phyloP scores from a whole-genome alignment of 2,113 vertebrate genomes.

The Tyrannus savana region DNA sequence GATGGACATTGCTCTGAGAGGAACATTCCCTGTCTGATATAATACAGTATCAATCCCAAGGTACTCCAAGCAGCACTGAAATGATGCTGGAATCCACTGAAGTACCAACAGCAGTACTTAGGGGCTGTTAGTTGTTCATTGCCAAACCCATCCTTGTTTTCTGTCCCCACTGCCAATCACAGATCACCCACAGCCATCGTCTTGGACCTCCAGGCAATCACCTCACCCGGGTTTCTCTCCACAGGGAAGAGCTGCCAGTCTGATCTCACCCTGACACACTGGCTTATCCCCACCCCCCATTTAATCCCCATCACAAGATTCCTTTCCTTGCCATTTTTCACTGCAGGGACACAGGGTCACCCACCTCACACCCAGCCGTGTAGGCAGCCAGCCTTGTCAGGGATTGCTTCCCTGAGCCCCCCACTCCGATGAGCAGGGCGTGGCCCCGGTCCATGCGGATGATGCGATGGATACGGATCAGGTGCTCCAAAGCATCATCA shows the following conservation, averaged over 20 bases:
- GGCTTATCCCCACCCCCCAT: accelerated
- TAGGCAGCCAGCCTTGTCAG: constrained; percentile 89
- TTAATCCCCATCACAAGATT: neutral
- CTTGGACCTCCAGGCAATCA: neutral
- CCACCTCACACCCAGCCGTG: constrained; percentile 89
- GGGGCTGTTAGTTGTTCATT: neutral
- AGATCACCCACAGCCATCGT: neutral
- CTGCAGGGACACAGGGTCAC: neutral
- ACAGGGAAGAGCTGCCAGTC: neutral
- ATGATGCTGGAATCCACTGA: neutral
- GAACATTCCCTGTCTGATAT: neutral
- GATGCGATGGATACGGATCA: constrained; percentile 88
- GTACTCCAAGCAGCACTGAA: neutral
- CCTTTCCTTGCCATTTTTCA: neutral
- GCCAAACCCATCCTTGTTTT: neutral
- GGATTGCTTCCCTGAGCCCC: constrained; percentile 94
- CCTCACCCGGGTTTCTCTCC: neutral
- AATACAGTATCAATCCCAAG: neutral
- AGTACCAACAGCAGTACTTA: neutral
- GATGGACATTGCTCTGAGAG: neutral
- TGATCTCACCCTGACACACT: neutral
- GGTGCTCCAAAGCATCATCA: constrained; percentile 93
- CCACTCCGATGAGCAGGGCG: constrained; percentile 89
- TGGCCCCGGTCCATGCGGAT: constrained; percentile 89
- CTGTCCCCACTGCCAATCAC: neutral